Evolutionary conservation across 2,797 vertebrate species (phyloP), one percentile per base, ranked within the genome.

Genomic region (Melanotaenia boesemani): DNA sequence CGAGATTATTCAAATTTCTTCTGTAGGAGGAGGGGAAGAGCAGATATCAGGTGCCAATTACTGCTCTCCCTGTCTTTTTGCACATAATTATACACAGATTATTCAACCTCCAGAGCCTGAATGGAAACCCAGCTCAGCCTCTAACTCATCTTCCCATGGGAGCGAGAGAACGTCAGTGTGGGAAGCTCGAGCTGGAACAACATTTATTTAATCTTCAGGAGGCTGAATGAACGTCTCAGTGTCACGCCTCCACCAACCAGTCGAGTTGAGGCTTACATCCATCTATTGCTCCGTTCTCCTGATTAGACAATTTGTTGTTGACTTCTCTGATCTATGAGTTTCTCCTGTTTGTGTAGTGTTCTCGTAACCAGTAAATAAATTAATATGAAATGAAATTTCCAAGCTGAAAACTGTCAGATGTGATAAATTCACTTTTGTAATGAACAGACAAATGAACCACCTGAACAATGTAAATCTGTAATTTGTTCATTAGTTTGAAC

Each of bases 41-140:
- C 32, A 59, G 70, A 77, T 83, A 81, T 79, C 84, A 89, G 86
- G 82, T 88, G 81, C 79, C 87, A 90, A 84, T 89, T 88, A 91
- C 81, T 8, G 69, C 74, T n/a, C 70, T 76, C 63, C 61, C 61
- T 62, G 61, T 81, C 81, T 82, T 86, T 77, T 62, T 74, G 63
- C 68, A 48, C 67, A 68, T 82, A 87, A 91, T 90, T 90, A 89
- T 67, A 59, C 67, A 64, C 16, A 70, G 59, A 88, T 86, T 86
- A 88, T 72, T 78, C 80, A 86, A 77, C 76, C 82, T 83, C 75
- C 46, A 0, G 59, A 85, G 80, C 70, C 77, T 89, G 74, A 90
- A 55, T 70, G 78, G 69, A 88, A 85, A 86, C 82, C 81, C 24
- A 24, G 65, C 72, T 85, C 80, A 81, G 74, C 20, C 57, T 58